These are phyloP conservation scores for Cerastis leucographa DNA, from an alignment of 2,888 invertebrate species.

Conservation along the genomic window DNA sequence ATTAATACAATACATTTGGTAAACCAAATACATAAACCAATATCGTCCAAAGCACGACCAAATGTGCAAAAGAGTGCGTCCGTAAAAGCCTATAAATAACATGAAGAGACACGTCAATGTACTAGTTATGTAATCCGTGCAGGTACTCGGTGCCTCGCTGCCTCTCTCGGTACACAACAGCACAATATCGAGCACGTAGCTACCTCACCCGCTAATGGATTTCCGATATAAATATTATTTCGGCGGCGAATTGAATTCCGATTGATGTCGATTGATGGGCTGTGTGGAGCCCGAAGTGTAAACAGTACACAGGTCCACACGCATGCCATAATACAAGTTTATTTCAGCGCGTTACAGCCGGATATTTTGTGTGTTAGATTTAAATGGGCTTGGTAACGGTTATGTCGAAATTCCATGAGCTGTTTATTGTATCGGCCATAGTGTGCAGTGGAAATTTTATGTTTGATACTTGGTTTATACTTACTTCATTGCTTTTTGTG, in stretches of 20 bases:
- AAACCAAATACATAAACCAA: too few relatives aligned
- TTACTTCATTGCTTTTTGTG: too few relatives aligned
- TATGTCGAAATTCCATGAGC: neutral
- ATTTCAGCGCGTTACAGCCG: constrained; percentile 11
- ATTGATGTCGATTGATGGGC: constrained; percentile 61
- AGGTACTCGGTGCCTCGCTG: constrained; percentile 3
- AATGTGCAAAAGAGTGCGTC: neutral
- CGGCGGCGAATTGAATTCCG: constrained; percentile 61
- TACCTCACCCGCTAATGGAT: constrained; percentile 62
- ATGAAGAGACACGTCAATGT: neutral
- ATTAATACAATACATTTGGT: neutral
- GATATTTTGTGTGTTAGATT: constrained; percentile 6
- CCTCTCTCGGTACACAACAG: constrained; percentile 19
- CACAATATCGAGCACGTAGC: constrained; percentile 38
- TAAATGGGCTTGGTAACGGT: constrained; percentile 4
- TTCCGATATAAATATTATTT: constrained; percentile 70
- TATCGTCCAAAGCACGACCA: neutral
- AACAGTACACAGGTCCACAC: constrained; percentile 1
- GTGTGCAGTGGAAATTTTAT: too few relatives aligned
- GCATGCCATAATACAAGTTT: constrained; percentile 5
- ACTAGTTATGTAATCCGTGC: constrained; percentile 33
- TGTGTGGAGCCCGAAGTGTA: constrained; percentile 27
- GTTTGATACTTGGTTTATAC: too few relatives aligned
- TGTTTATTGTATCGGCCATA: neutral
- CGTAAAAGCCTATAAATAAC: neutral